Base-by-base conservation (phyloP, 2,797 vertebrate genomes). In the Ptychobarbus kaznakovi region DNA sequence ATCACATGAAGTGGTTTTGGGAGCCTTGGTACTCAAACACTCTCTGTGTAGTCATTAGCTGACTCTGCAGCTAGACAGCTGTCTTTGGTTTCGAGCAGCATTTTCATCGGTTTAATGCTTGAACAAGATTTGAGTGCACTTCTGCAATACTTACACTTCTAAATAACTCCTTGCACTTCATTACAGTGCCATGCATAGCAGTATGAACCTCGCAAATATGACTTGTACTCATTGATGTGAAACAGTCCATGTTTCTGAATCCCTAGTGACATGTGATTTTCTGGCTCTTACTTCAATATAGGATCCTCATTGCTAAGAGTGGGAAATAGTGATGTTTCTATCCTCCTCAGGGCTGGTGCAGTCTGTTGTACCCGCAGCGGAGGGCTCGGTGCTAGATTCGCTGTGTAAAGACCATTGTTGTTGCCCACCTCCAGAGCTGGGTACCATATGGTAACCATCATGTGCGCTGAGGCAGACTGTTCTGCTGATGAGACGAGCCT, bases 361-460 rank as follows among this genome's bases (percentile, higher is more conserved):
- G 15, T 40, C 87, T 88, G 79, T 89, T 90, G 86, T 87, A 86
- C 81, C 84, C 87, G 87, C 25, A 90, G 89, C 3, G 53, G 73
- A 84, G 61, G 61, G 16, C 74, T 81, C 79, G 22, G 40, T 82
- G 75, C 49, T 83, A 72, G 22, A 76, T 77, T 42, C 84, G 38
- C 86, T 73, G 81, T 84, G 72, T 83, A 86, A 86, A 82, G 89
- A 87, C 58, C 80, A 49, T 89, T 84, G 76, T 78, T 69, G 79
- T 86, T 88, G 86, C 80, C 87, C 89, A 89, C 78, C 80, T 87
- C 80, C 68, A 68, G 46, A 56, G 79, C 86, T 38, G 81, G 56
- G 79, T 87, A 85, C 88, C 87, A 87, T 90, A 87, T 91, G 91
- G 85, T 86, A 42, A 46, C 51, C 69, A 84, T 86, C 87, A 83